Evolutionary conservation across 2,888 invertebrate genomes (phyloP), one percentile per base, ranked within the genome.

Genomic region (Elaeidobius kamerunicus): DNA sequence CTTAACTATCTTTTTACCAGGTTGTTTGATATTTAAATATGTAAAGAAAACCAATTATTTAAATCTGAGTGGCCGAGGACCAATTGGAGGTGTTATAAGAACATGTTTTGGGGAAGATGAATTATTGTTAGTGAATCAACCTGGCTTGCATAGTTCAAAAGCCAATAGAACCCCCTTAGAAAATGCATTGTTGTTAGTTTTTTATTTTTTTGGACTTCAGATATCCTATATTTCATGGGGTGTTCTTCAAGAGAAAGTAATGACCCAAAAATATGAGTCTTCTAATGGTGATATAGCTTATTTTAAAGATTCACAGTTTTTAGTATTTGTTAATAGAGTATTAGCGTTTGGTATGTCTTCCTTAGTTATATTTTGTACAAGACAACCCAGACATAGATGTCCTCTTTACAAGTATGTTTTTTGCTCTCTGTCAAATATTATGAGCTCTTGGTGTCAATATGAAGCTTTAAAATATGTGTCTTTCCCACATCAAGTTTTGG

Each of bases 391-490:
- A 12, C 87, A 90, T 65, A 82, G 83, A 17, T 89, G 91, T 46
- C 97, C 99, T 0, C 77, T 96, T 9, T 96, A 93, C 74, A 91
- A 94, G 75, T 98, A 96, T 75, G 88, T 90, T 0, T 98, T 87
- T 76, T 94, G 96, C 68, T 93, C 97, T 2, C 85, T 99, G 66
- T 94, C 96, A 12, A 99, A 99, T 73, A 91, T 98, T 59, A 83
- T 99, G 81, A 96, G 96, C 70, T 95, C 96, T 40, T 99, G 98
- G 98, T 98, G 95, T 74, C 99, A 99, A 75, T 99, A 99, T 71
- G 99, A 99, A 75, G 98, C 98, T 16, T 78, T 99, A 38, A 98
- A 98, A 73, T 99, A 89, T 73, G 94, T 99, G 66, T 95, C 91
- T 68, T 99, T 99, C 72, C 98, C 98, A 1, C 94, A 96, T 40